Evolutionary conservation across 2,113 vertebrate species (phyloP), one percentile per base, ranked within the genome.

Genomic region (Pseudopodoces humilis): DNA sequence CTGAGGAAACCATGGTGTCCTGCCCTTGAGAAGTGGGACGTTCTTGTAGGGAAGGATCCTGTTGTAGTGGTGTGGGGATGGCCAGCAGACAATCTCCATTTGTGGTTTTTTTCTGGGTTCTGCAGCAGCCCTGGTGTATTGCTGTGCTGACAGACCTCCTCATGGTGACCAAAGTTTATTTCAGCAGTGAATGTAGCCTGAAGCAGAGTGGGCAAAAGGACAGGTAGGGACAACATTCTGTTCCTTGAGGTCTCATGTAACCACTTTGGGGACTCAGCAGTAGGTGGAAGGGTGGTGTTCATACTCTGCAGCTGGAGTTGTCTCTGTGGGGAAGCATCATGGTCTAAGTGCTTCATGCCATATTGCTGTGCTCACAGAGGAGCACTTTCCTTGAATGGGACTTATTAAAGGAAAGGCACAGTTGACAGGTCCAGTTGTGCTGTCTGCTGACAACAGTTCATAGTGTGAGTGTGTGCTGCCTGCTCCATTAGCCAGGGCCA

Each of bases 61-160:
- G 0, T n/a, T 0, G 0, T 1, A 2, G 41, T 50, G 55, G 13
- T 89, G 50, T 60, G 75, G 52, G 43, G 17, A 47, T 83, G 68
- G 49, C 43, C 52, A 35, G 37, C 33, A 56, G 44, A 35, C 25
- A 65, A 13, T 83, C 63, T 46, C 23, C 13, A 18, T 24, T 64
- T 37, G 18, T 41, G 47, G 6, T 56, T 84, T 95, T 83, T 96
- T 86, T 96, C 47, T 96, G 92, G 79, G 43, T 92, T 69, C 65
- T 92, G 68, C 94, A 98, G 98, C 97, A 98, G 83, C 97, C 96
- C 81, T 98, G 98, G 98, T 97, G 92, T 91, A 81, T 95, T 2
- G 27, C 75, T 6, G 97, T 98, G 67, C 83, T 97, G 63, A 92
- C 72, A 68, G 97, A 98, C 63, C 92, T 98, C 53, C n/a, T 97